Evolutionary conservation across 92 coral and sea anemone species (phyloP).

Genomic region (Porites lobata): DNA sequence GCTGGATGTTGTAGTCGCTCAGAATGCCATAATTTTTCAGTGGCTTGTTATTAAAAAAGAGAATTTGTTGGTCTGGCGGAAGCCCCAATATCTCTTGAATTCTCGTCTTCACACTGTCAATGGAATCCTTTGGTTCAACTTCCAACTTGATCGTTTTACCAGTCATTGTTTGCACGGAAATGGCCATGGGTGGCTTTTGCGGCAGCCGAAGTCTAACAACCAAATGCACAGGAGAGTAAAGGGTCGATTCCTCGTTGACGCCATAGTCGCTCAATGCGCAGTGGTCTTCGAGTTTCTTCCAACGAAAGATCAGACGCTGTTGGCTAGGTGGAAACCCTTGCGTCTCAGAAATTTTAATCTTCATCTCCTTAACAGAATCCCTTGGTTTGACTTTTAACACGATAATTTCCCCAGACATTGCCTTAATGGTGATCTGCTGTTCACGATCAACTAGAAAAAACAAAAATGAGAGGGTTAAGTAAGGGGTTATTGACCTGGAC

Average conservation of each 20-base stretch:
- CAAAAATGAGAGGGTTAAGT: too few species aligned
- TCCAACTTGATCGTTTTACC: background rate
- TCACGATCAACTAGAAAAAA: too few species aligned
- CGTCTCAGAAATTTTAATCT: background rate
- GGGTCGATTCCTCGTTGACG: background rate
- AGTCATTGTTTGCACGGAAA: background rate
- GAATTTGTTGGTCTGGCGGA: background rate
- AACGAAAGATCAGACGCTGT: background rate
- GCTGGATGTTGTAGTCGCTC: slow-evolving; percentile 1
- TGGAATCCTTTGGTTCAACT: background rate
- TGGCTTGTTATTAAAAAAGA: background rate
- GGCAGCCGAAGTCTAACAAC: too few species aligned
- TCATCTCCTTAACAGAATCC: background rate
- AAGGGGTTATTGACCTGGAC: too few species aligned
- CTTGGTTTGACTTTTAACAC: background rate
- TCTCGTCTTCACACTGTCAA: background rate
- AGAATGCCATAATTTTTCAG: background rate
- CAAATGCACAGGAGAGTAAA: background rate
- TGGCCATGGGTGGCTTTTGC: background rate
- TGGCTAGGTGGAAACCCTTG: background rate
- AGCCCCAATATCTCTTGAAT: background rate
- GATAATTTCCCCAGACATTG: background rate
- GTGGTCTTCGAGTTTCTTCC: background rate
- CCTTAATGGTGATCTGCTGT: background rate
- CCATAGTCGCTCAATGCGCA: background rate